phyloP scores from a whole-genome alignment of 2,113 vertebrate species.

The Mormyrus iriodes region DNA sequence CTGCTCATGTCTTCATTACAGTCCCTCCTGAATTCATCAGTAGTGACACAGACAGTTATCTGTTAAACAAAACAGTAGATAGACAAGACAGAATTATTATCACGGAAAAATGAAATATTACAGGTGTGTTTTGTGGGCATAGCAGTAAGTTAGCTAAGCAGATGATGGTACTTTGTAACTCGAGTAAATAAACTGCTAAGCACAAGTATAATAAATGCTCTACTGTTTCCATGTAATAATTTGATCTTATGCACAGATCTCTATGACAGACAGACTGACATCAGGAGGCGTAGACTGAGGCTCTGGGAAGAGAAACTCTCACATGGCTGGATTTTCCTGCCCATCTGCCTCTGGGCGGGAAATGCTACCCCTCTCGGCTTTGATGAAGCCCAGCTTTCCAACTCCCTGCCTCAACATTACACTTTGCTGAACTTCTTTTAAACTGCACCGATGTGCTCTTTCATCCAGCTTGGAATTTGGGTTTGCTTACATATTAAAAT shows the following conservation, averaged over 20 bases:
- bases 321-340: not conserved
- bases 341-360: not conserved
- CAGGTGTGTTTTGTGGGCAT: not conserved
- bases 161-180: not conserved
- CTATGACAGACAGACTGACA: not conserved
- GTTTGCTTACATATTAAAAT: not conserved
- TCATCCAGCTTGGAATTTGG: not conserved
- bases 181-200: not conserved
- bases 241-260: not conserved
- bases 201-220: not conserved
- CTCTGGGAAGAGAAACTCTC: not conserved
- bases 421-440: not conserved
- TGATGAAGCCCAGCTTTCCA: not conserved
- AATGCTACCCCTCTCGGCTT: not conserved
- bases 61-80: not conserved
- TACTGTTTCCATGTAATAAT: not conserved
- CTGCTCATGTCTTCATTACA: not conserved
- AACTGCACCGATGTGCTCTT: not conserved
- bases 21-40: not conserved
- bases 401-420: not conserved
- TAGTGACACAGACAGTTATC: not conserved
- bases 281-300: not conserved
- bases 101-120: not conserved
- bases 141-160: not conserved
- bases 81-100: not conserved